Conservation (phyloP, 2,797 vertebrate genomes). For the Heliangelus exortis region DNA sequence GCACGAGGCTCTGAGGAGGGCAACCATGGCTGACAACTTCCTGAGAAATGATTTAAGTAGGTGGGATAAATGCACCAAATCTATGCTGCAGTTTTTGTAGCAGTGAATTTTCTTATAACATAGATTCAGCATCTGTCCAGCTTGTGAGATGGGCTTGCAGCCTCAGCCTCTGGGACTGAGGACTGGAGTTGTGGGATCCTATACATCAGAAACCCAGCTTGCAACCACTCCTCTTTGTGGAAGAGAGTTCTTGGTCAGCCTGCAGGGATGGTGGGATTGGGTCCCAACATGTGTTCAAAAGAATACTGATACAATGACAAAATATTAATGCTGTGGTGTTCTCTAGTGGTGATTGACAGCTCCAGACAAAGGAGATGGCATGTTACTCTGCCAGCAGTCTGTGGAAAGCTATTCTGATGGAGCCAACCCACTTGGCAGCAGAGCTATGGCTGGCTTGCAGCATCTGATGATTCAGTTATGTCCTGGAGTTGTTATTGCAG, state of each 20-base stretch:
- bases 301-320: background rate
- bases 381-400: slow-evolving; percentile 29
- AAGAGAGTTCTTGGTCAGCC: background rate
- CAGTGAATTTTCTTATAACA: accelerated
- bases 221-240: background rate
- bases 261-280: background rate
- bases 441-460: slow-evolving; percentile 9
- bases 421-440: slow-evolving; percentile 46
- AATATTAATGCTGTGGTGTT: background rate
- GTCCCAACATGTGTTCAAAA: accelerated
- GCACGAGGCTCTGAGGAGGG: background rate
- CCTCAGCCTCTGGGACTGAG: background rate
- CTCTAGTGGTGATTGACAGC: background rate
- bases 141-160: accelerated
- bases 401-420: slow-evolving; percentile 20
- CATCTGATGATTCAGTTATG: slow-evolving; percentile 52
- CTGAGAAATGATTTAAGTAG: background rate
- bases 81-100: accelerated
- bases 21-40: background rate
- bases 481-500: slow-evolving; percentile 47
- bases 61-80: background rate
- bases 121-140: accelerated
- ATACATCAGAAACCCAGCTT: background rate
- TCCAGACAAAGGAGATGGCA: background rate
- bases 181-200: accelerated